phyloP scores from a whole-genome alignment of 2,113 vertebrate genomes.

The Zapornia atra region DNA sequence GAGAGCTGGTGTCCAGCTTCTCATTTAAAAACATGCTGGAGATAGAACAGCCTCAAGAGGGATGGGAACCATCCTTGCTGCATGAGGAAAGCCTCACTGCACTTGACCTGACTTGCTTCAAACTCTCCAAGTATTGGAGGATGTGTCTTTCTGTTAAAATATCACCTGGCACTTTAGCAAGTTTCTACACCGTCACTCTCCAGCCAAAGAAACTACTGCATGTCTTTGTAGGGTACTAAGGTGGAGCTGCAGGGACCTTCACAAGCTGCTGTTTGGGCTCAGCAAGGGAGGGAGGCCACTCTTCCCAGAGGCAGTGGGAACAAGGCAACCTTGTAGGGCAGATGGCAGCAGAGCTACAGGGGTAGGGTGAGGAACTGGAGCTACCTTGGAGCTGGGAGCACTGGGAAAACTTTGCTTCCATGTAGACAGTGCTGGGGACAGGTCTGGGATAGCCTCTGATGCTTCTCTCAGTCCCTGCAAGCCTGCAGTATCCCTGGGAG shows the following conservation, averaged over 20 bases:
- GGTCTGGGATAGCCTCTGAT: fast-evolving
- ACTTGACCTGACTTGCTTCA: neutral
- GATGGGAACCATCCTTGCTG: neutral
- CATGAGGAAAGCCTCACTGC: neutral
- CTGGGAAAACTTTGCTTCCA: neutral
- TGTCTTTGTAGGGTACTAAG: neutral
- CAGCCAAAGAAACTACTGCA: neutral
- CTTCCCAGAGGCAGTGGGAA: neutral
- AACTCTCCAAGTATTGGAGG: neutral
- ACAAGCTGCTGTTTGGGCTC: fast-evolving
- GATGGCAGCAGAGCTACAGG: neutral
- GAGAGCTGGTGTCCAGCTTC: neutral
- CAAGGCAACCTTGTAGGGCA: neutral
- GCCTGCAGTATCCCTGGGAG: neutral
- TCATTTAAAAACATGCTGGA: neutral
- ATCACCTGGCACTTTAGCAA: neutral
- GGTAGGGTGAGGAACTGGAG: neutral
- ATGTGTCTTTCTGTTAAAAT: neutral
- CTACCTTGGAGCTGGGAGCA: neutral
- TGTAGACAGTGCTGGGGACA: fast-evolving
- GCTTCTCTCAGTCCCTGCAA: neutral
- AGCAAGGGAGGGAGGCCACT: neutral
- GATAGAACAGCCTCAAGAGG: neutral
- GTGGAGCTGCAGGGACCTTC: neutral
- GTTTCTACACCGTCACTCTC: neutral